Evolutionary conservation across 2,113 vertebrate genomes (phyloP), one percentile per base, ranked within the genome.

Genomic region (Mesocricetus auratus): DNA sequence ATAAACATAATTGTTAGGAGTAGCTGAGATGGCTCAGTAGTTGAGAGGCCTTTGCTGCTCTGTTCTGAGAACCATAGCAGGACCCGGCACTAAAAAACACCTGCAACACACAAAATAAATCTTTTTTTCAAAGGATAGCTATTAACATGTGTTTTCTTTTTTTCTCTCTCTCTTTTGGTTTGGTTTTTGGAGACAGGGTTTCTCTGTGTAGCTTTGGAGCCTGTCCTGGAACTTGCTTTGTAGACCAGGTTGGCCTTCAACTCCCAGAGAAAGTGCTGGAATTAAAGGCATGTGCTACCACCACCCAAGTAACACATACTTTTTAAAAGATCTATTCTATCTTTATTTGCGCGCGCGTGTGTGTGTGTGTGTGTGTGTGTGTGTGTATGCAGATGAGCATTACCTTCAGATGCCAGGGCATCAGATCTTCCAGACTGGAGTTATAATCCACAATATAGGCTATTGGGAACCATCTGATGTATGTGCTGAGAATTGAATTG

Each of bases 11-110:
- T 2, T 21, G 66, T 68, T 47, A 7, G 36, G 31, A 22, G 29
- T 36, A 47, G 19, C 42, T 47, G 4, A 64, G 60, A 47, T 6
- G 62, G 39, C 24, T 31, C 16, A 16, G 39, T 39, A 19, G 26
- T 85, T 85, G 45, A 19, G 42, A 31, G 16, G 5, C n/a, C 26
- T 60, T 64, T 64, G 6, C 26, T 77, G 74, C 24, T 17, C 74
- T 77, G 7, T 0, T 7, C 9, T 29, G 82, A 45, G 4, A 36
- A 10, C 26, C 26, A n/a, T 1, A 31, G 26, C 9, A 0, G 16
- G 26, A 31, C 83, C 42, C 0, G 3, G 42, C 42, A 66, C 16
- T 15, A 64, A 17, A 17, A 33, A 66, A 86, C 42, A 47, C 29
- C 4, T 36, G 9, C 19, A 47, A 66, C 82, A 42, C 58, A 68